A percentile compares a stretch with the other conserved stretches of the same genome.
Evolutionary conservation across 2,888 invertebrate genomes (phyloP).

Genomic region (Hirtodrosophila confusa): DNA sequence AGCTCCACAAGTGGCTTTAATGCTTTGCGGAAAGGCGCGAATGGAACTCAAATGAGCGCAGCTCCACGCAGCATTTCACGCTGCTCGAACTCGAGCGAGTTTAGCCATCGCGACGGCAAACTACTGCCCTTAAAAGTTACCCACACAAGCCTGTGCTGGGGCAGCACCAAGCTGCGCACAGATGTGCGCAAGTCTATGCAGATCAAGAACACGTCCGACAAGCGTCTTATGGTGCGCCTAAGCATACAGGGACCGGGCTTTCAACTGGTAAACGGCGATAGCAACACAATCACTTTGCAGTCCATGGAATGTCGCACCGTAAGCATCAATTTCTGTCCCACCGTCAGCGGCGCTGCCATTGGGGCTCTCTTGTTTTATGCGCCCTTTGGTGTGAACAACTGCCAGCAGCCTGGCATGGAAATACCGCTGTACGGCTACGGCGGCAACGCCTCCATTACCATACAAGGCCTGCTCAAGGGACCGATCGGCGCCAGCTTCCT

Average conservation of each 20-base stretch:
- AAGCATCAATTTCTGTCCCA: conserved; percentile 86
- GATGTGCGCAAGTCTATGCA: conserved; percentile 85
- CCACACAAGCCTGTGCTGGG: conserved; percentile 86
- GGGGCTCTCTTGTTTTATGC: conserved; percentile 86
- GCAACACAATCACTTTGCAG: conserved; percentile 84
- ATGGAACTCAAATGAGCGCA: conserved; percentile 15
- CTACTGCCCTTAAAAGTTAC: conserved; percentile 86
- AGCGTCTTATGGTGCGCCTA: conserved; percentile 86
- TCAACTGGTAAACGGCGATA: conserved; percentile 82
- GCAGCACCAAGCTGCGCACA: conserved; percentile 86
- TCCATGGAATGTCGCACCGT: conserved; percentile 86
- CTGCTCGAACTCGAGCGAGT: conserved; percentile 83
- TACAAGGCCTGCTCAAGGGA: conserved; percentile 85
- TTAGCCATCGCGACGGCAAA: conserved; percentile 82
- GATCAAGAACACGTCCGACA: conserved; percentile 85
- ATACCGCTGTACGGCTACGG: conserved; percentile 86
- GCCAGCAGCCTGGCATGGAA: conserved; percentile 68
- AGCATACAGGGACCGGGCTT: conserved; percentile 85
- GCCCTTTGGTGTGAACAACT: conserved; percentile 77
- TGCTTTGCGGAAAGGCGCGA: conserved; percentile 35
- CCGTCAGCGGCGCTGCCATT: conserved; percentile 85
- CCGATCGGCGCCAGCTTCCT: conserved; percentile 86
- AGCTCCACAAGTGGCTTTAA: conserved; percentile 47
- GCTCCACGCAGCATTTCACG: conserved; percentile 78
- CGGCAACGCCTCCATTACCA: conserved; percentile 85